phyloP scores from a whole-genome alignment of 1,140 invertebrate genomes.

The Brachionus plicatilis region DNA sequence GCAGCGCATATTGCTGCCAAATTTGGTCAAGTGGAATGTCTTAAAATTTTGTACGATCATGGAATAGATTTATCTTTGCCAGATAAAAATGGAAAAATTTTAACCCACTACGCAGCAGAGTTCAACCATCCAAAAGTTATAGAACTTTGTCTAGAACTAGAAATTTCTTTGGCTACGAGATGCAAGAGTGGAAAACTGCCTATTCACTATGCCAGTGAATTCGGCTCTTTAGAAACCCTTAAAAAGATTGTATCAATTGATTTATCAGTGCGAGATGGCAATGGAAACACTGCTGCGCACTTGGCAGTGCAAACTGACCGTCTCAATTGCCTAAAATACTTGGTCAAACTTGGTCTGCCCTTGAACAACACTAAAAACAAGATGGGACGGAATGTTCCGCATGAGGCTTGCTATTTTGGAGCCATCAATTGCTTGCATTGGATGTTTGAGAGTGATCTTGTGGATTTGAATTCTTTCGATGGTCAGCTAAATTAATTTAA shows the following conservation, averaged over 20 bases:
- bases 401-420: not conserved
- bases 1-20: constrained; percentile 5
- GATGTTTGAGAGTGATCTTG: constrained; percentile 4
- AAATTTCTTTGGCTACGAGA: not conserved
- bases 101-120: not conserved
- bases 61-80: not conserved
- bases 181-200: constrained; percentile 26
- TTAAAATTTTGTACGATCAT: constrained; percentile 1
- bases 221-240: not conserved
- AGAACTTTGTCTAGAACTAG: constrained; percentile 1
- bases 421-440: constrained; percentile 25
- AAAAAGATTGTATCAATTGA: constrained; percentile 14
- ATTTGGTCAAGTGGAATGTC: not conserved
- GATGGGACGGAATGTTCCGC: constrained; percentile 1
- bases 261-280: not conserved
- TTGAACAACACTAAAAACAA: not conserved
- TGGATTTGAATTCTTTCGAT: not conserved
- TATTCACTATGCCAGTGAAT: constrained; percentile 27
- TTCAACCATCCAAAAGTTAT: constrained; percentile 3
- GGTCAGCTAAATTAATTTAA: not conserved
- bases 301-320: not conserved
- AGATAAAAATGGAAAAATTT: constrained; percentile 6
- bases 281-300: constrained; percentile 27
- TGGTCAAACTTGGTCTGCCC: not conserved
- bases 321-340: constrained; percentile 23